Evolutionary conservation across 2,797 vertebrate species (phyloP).

Genomic region (Pangasius djambal): DNA sequence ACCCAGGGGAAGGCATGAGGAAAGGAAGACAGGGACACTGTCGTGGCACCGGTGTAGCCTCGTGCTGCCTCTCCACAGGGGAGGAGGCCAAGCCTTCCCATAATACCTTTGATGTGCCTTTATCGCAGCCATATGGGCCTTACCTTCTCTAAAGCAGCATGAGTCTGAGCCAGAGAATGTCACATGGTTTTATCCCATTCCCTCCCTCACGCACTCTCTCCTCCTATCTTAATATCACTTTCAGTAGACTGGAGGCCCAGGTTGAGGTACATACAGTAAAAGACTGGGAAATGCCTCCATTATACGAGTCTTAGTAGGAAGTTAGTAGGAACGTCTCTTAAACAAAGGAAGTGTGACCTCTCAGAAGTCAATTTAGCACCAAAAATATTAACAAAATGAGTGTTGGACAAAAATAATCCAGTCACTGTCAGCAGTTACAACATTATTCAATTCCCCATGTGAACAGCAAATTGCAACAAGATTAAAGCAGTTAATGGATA

Average conservation of each 20-base stretch:
- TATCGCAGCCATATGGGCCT: conserved; percentile 61
- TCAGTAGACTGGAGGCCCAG: conserved; percentile 19
- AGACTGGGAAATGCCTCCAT: neutral
- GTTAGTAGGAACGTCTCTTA: neutral
- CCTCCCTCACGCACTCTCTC: neutral
- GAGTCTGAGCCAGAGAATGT: conserved; percentile 41
- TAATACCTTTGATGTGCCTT: conserved; percentile 59
- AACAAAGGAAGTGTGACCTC: neutral
- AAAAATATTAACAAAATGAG: neutral
- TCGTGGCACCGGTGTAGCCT: conserved; percentile 39
- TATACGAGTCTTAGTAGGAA: neutral
- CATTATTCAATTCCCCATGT: neutral
- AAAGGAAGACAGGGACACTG: conserved; percentile 8
- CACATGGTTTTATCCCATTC: conserved; percentile 20
- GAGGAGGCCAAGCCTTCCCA: conserved; percentile 44
- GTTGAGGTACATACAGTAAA: conserved; percentile 7
- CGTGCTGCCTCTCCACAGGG: conserved; percentile 49
- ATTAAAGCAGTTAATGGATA: neutral
- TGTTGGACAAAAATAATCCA: neutral
- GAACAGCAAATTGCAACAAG: neutral
- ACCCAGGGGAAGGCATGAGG: conserved; percentile 25
- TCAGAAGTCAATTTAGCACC: neutral
- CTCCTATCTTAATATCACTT: conserved; percentile 39
- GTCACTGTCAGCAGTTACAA: neutral
- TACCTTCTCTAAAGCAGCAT: conserved; percentile 27